Evolutionary conservation across 2,888 invertebrate genomes (phyloP).

Genomic region (Philaethria dido): DNA sequence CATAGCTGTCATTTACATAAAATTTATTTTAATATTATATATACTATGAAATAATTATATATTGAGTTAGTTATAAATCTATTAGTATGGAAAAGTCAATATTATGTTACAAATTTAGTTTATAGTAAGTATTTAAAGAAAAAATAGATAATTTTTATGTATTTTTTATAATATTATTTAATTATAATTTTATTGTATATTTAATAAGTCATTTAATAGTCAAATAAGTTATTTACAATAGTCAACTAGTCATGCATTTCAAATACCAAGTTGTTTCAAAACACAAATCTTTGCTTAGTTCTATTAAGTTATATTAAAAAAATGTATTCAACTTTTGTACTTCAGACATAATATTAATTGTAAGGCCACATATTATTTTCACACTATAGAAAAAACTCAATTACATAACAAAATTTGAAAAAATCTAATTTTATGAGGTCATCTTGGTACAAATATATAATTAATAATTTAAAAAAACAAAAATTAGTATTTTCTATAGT

Average conservation of each 20-base stretch:
- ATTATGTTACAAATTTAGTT: neutral
- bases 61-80: too few species aligned
- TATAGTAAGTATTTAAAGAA: neutral
- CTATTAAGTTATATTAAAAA: conserved; percentile 33
- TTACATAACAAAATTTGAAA: neutral
- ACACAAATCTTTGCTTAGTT: conserved; percentile 32
- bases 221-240: neutral
- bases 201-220: neutral
- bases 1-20: neutral
- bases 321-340: conserved; percentile 65
- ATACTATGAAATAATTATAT: neutral
- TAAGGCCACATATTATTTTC: conserved; percentile 50
- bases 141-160: neutral
- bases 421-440: conserved; percentile 17
- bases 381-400: conserved; percentile 13
- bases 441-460: conserved; percentile 14
- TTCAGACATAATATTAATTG: conserved; percentile 54
- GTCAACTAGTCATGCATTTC: conserved; percentile 4
- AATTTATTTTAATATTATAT: neutral
- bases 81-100: neutral
- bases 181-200: too few species aligned
- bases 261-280: conserved; percentile 10
- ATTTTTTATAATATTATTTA: too few species aligned
- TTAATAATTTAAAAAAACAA: conserved; percentile 5
- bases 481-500: conserved; percentile 5